Evolutionary conservation across 53 echinoderm and acorn worm species (phyloP), one percentile per base, ranked within the genome.

Genomic region (Luidia sarsii): DNA sequence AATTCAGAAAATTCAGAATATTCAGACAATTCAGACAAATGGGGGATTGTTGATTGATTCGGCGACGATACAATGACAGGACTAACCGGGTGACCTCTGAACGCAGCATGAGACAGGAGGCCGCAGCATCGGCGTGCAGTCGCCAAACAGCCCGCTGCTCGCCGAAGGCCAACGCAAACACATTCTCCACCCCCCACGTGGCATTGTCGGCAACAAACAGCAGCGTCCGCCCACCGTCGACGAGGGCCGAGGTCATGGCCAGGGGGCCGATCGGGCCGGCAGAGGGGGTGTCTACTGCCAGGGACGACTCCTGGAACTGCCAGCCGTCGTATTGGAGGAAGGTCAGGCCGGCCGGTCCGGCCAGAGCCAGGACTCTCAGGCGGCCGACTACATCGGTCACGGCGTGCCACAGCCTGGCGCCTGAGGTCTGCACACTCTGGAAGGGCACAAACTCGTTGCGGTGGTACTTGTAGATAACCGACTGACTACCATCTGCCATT

Each of bases 311-410:
- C 29, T 39, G 38, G 80, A 99, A 99, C 24, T 79, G 48, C 99
- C 99, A 99, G 39, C 99, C 99, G 61, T 91, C 87, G 36, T 99
- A 99, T 33, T 87, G 81, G 37, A 83, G 94, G 64, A 89, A 84
- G 1, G 28, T 68, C 21, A 87, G 66, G n/a, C 63, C 81, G 4
- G 32, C 50, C 15, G 35, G 43, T 8, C 83, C 81, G 45, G 86
- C 71, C 28, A 92, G 38, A 30, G 82, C 82, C 13, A 95, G 90
- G 16, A 64, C 53, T 61, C 81, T 36, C 0, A 94, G 54, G 41
- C 54, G 29, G 55, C 89, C 90, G n/a, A 64, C 65, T 15, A 64
- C 66, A 46, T 68, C 32, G 0, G 45, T 70, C 32, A 92, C 46
- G 15, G 84, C 74, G 33, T 94, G 89, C 99, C 99, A 99, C 38